Percentiles rank a stretch among this genome's conserved stretches.
These are phyloP conservation scores for Tolmerus cingulatus DNA, from an alignment of 2,888 invertebrate genomes.

Conservation along the genomic window DNA sequence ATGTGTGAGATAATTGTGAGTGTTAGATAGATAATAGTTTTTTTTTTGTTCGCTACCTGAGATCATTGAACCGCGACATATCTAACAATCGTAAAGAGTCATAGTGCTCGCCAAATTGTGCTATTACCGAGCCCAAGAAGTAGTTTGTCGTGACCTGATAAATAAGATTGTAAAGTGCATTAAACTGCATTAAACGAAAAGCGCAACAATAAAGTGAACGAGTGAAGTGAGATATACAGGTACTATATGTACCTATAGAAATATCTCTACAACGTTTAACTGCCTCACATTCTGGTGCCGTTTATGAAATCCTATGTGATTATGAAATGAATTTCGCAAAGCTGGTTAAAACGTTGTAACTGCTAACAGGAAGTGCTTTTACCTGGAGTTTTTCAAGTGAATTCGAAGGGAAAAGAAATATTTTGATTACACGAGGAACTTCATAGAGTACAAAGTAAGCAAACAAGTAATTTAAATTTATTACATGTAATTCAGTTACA, in stretches of 20 bases:
- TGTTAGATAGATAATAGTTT: not conserved
- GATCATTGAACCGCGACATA: not conserved
- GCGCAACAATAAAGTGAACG: not conserved
- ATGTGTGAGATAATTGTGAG: not conserved
- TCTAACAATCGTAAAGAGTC: not conserved
- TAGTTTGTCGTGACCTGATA: constrained; percentile 25
- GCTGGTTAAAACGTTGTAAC: not conserved
- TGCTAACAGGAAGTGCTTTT: not conserved
- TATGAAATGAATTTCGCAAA: constrained; percentile 1
- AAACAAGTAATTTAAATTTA: not conserved
- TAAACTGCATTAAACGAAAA: not conserved
- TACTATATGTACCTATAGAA: not conserved
- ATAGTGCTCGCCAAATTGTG: not conserved
- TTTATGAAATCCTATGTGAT: not conserved
- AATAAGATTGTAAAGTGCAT: not conserved
- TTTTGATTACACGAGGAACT: not conserved
- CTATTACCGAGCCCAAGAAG: not conserved
- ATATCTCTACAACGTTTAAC: not conserved
- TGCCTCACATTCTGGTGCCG: not conserved
- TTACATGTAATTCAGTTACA: too few relatives aligned
- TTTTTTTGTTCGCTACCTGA: not conserved
- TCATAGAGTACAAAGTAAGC: not conserved
- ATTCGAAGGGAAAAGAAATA: not conserved
- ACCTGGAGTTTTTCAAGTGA: not conserved
- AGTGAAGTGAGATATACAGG: not conserved